Base-by-base conservation (phyloP, 1,140 invertebrate species). In the Bombus haemorrhoidalis region DNA sequence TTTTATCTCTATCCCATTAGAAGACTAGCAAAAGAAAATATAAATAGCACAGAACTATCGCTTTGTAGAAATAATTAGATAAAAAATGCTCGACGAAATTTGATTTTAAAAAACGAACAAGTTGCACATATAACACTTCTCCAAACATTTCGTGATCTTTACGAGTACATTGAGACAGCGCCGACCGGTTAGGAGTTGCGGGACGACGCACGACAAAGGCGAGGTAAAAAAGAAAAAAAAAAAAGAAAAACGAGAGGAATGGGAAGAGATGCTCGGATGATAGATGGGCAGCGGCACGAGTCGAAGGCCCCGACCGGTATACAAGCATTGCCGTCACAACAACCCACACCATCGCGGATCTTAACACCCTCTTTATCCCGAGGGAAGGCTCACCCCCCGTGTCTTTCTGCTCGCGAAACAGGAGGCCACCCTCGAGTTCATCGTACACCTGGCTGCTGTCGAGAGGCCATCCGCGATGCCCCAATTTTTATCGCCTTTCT, bases 331-430 rank as follows among this genome's bases (percentile, higher is more conserved):
- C 93, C 93, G 93, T 93, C 94, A 94, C 93, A 94, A 94, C 94
- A 94, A 93, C 88, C 87, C 91, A 90, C 88, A 88, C 90, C 91
- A 90, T 88, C 76, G 83, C 82, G 82, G 83, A 88, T 87, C 89
- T 92, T 92, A 91, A 89, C 91, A 89, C 92, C 92, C 92, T 93
- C 90, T 91, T 92, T 91, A 91, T 93, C 93, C 93, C 91, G 85
- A 76, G 91, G 91, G 91, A 92, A 92, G 84, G 86, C 81, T 84
- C 86, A 73, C 77, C 81, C 84, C 86, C 90, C 59, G 76, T 88
- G 86, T 92, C 86, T 88, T 87, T 88, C 84, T 82, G 75, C 80
- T 83, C 83, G 85, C 87, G 85, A 88, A 77, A 85, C 78, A 91
- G 89, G 79, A 89, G 89, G 76, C 89, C 75, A 87, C 87, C 83